phyloP scores from a whole-genome alignment of 2,797 vertebrate genomes.

The Discoglossus pictus region DNA sequence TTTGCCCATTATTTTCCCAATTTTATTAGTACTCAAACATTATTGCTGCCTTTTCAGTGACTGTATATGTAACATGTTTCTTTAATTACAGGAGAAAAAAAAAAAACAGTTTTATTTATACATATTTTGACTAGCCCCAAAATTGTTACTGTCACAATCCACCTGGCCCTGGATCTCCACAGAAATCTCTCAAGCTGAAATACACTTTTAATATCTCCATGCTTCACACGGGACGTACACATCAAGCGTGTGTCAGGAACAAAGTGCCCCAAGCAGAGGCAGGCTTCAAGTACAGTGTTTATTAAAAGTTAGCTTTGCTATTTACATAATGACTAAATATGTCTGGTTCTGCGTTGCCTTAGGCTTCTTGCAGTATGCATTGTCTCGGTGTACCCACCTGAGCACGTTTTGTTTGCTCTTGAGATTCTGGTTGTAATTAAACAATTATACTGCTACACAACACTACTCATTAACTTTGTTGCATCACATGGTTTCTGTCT shows the following conservation, averaged over 20 bases:
- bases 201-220: constrained; percentile 16
- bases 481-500: not conserved
- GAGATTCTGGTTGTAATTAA: constrained; percentile 34
- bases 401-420: constrained; percentile 30
- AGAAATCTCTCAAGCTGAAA: not conserved
- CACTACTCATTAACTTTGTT: constrained; percentile 15
- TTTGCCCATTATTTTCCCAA: too few species aligned
- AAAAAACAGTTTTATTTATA: too few species aligned
- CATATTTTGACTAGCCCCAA: too few species aligned
- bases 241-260: constrained; percentile 26
- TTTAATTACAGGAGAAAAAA: not conserved
- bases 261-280: constrained; percentile 27
- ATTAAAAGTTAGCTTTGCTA: constrained; percentile 19
- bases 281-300: constrained; percentile 28
- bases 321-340: constrained; percentile 39
- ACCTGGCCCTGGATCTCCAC: constrained; percentile 10
- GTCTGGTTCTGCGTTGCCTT: constrained; percentile 32
- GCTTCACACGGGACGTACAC: constrained; percentile 5
- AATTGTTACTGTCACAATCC: too few species aligned
- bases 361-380: constrained; percentile 27
- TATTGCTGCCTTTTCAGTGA: too few species aligned
- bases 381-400: constrained; percentile 2
- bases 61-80: not conserved
- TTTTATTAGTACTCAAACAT: too few species aligned
- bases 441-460: constrained; percentile 30